Evolutionary conservation across 2,113 vertebrate genomes (phyloP).

Genomic region (Mustelus asterias): DNA sequence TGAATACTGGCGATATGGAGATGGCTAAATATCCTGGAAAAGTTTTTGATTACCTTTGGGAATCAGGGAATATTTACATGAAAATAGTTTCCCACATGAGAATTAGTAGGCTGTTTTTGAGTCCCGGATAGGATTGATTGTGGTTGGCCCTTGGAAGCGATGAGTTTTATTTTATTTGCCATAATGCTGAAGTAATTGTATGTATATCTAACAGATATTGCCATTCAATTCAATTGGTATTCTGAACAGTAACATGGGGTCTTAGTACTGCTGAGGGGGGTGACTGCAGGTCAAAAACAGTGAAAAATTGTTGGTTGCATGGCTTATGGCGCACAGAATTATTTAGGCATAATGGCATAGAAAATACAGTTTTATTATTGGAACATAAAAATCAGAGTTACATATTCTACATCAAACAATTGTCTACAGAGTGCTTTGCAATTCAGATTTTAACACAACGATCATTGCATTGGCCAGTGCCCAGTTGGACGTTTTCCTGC

Average conservation of each 20-base stretch:
- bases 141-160: neutral
- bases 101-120: neutral
- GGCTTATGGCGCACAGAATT: neutral
- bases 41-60: neutral
- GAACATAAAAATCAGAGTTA: neutral
- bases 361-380: neutral
- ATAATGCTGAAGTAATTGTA: neutral
- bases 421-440: neutral
- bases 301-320: neutral
- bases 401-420: neutral
- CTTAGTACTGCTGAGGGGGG: neutral
- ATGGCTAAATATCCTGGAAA: neutral
- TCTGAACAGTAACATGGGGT: neutral
- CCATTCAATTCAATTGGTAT: neutral
- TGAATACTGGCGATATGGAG: neutral
- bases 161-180: neutral
- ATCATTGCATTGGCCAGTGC: neutral
- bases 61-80: conserved; percentile 21
- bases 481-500: neutral
- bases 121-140: neutral
- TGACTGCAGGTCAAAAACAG: neutral
- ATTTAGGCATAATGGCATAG: neutral
- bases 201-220: neutral
- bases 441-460: neutral
- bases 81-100: neutral